Conservation (phyloP, 2,113 vertebrate genomes). For the Muntiacus muntjak region DNA sequence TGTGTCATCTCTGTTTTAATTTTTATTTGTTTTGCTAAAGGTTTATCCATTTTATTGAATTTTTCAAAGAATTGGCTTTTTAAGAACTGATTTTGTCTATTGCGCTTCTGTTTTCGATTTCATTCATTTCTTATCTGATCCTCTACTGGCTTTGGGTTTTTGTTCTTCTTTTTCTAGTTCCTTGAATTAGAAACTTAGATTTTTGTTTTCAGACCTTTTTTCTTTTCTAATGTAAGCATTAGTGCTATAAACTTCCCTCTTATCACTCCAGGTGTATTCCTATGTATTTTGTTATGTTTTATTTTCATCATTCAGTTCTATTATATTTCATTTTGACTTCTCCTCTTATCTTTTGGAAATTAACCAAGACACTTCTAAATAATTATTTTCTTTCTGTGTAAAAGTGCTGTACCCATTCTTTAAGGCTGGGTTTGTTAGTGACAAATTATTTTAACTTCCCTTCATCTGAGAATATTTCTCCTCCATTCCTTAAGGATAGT, state of each 20-base stretch:
- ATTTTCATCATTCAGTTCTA: neutral
- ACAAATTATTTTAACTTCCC: neutral
- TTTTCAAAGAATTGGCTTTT: constrained; percentile 2
- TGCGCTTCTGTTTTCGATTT: neutral
- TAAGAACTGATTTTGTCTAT: neutral
- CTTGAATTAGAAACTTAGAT: neutral
- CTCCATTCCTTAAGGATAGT: neutral
- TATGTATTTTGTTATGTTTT: neutral
- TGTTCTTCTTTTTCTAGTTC: neutral
- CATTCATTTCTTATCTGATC: neutral
- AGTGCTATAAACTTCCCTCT: neutral
- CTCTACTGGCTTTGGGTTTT: constrained; percentile 6
- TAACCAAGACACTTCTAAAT: neutral
- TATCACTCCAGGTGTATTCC: neutral
- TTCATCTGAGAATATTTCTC: constrained; percentile 18
- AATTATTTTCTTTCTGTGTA: neutral
- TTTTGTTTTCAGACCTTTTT: neutral
- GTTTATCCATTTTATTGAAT: neutral
- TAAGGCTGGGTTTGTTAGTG: neutral
- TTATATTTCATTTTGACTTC: constrained; percentile 16
- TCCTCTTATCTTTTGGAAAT: neutral
- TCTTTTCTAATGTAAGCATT: neutral
- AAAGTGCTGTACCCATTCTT: neutral
- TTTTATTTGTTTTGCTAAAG: neutral
- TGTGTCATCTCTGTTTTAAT: neutral